Conservation (phyloP, 2,888 invertebrate genomes). For the Erebia epiphron region DNA sequence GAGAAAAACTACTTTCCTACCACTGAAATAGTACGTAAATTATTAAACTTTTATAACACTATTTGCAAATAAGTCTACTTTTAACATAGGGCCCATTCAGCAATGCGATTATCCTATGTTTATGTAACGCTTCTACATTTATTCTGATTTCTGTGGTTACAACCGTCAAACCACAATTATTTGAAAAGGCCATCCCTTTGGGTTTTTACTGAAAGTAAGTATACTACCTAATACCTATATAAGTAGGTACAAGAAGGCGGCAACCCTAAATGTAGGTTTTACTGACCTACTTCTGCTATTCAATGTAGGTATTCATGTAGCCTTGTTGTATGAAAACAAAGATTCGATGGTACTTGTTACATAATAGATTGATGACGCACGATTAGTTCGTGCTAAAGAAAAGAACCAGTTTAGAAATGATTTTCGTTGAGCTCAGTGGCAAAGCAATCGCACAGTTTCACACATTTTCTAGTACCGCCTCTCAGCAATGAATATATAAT, state of each 20-base stretch:
- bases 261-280: constrained; percentile 35
- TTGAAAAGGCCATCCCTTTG: not conserved
- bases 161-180: not conserved
- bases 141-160: no score
- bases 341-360: constrained; percentile 35
- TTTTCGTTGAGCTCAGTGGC: not conserved
- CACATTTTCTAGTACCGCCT: no score
- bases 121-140: no score
- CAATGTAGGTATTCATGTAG: constrained; percentile 41
- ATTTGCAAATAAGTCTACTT: no score
- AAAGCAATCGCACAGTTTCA: no score
- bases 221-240: no score
- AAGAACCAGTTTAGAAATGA: constrained; percentile 8
- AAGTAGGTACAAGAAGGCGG: not conserved
- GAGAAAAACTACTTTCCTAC: not conserved
- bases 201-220: not conserved
- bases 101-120: no score
- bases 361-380: constrained; percentile 33
- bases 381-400: constrained; percentile 20
- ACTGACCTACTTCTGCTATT: constrained; percentile 47
- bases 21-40: no score
- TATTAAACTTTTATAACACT: no score
- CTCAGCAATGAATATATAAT: no score
- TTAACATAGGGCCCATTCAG: no score
- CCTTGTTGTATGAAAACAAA: constrained; percentile 44